These are phyloP conservation scores for Ypsolopha scabrella DNA, from an alignment of 2,888 invertebrate genomes.

Conservation along the genomic window DNA sequence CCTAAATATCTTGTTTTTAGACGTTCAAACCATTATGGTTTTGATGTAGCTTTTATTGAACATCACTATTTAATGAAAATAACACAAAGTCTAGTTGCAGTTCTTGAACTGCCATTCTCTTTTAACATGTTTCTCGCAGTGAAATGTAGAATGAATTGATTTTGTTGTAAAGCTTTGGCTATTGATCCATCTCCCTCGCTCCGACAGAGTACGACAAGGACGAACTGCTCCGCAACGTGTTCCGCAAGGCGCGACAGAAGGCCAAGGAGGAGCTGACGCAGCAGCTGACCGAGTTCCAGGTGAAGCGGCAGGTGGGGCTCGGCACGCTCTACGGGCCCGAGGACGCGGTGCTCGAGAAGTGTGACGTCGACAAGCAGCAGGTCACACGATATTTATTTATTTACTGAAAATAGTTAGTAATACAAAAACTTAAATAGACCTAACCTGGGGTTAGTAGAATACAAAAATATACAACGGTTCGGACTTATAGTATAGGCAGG, in stretches of 20 bases:
- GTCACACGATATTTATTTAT: constrained; percentile 68
- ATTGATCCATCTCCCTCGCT: background rate
- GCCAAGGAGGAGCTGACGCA: constrained; percentile 86
- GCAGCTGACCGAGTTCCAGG: constrained; percentile 86
- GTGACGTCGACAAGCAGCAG: constrained; percentile 81
- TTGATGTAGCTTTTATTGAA: no score
- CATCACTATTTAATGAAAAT: no score
- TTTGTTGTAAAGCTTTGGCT: background rate
- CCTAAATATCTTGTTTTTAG: no score
- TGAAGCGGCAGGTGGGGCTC: constrained; percentile 90
- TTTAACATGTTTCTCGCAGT: no score
- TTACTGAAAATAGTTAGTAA: no score
- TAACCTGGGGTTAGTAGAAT: no score
- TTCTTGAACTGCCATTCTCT: no score
- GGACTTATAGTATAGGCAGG: no score
- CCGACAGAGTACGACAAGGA: constrained; percentile 86
- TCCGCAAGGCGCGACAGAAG: constrained; percentile 87
- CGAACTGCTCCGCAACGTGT: constrained; percentile 88
- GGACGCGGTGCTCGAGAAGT: constrained; percentile 82
- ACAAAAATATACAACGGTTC: no score
- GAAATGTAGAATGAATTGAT: background rate
- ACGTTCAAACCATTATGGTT: no score
- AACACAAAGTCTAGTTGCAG: no score
- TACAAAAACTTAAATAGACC: no score
- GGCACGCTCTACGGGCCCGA: constrained; percentile 91